phyloP scores from a whole-genome alignment of 2,888 invertebrate species.

The Bugula neritina region DNA sequence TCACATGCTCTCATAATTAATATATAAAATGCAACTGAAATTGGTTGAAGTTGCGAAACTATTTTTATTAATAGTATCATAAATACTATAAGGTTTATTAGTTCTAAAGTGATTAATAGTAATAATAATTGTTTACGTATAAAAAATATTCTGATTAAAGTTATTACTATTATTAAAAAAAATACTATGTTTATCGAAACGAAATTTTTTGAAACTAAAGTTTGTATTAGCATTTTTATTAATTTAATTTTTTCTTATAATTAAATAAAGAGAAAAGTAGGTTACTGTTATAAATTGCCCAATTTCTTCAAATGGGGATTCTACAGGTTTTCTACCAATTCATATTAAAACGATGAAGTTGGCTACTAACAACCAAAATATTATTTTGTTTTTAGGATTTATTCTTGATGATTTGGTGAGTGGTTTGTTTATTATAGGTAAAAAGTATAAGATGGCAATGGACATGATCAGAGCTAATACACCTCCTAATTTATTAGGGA shows the following conservation, averaged over 20 bases:
- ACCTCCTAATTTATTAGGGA: conserved; percentile 73
- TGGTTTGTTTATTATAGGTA: conserved; percentile 58
- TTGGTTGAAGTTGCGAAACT: conserved; percentile 4
- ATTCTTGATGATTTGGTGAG: conserved; percentile 57
- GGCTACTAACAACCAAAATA: conserved; percentile 58
- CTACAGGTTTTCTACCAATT: conserved; percentile 66
- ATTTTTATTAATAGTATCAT: conserved; percentile 23
- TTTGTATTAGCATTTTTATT: no score
- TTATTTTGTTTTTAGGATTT: conserved; percentile 55
- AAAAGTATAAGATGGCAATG: conserved; percentile 63
- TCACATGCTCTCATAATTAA: conserved; percentile 59
- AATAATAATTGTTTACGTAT: conserved; percentile 34
- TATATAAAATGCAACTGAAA: conserved; percentile 32
- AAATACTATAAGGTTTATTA: conserved; percentile 30
- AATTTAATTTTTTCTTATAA: no score
- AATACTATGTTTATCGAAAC: no score
- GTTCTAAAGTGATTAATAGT: conserved; percentile 33
- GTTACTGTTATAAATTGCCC: conserved; percentile 33
- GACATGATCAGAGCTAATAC: conserved; percentile 65
- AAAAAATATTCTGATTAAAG: not conserved
- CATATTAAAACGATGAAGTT: conserved; percentile 65
- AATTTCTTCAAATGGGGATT: conserved; percentile 59
- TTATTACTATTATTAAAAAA: no score
- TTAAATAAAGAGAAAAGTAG: conserved; percentile 32
- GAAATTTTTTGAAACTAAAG: no score